Percentiles rank a stretch among this genome's conserved stretches.
phyloP scores from a whole-genome alignment of 2,113 vertebrate species.

The Oryzias melastigma region DNA sequence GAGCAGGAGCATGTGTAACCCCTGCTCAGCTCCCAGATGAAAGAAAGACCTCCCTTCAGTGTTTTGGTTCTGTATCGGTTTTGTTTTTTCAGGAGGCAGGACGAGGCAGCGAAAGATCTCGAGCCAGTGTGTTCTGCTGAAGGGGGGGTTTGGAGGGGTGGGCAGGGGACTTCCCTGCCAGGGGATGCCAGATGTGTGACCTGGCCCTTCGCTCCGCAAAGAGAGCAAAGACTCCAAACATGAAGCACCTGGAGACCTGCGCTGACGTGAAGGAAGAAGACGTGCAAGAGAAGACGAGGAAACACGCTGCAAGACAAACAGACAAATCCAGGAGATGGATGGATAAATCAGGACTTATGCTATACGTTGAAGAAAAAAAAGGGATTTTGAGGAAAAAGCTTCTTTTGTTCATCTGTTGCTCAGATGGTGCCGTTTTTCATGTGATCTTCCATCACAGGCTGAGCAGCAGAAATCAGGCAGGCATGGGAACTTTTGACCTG shows the following conservation, averaged over 20 bases:
- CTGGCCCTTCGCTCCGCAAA: constrained; percentile 36
- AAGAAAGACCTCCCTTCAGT: constrained; percentile 54
- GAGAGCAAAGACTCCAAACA: constrained; percentile 55
- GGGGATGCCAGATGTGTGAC: constrained; percentile 72
- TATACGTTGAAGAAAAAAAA: background rate
- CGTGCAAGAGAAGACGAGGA: constrained; percentile 1
- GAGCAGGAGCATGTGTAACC: constrained; percentile 51
- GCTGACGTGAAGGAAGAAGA: background rate
- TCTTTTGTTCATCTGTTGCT: constrained; percentile 53
- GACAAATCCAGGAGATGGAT: constrained; percentile 14
- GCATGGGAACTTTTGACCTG: constrained; percentile 19
- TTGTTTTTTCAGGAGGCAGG: constrained; percentile 66
- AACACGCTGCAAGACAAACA: constrained; percentile 28
- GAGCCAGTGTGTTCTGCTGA: constrained; percentile 37
- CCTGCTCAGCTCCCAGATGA: constrained; percentile 51
- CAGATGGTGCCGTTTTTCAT: constrained; percentile 42
- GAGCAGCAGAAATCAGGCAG: constrained; percentile 31
- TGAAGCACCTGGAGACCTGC: constrained; percentile 44
- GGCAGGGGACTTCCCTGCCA: constrained; percentile 57
- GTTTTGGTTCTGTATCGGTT: constrained; percentile 57
- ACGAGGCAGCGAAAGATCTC: constrained; percentile 54
- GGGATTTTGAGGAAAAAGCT: constrained; percentile 3
- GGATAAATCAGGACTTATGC: constrained; percentile 19
- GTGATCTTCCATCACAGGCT: constrained; percentile 18
- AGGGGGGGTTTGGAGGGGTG: constrained; percentile 19